Base-by-base conservation (phyloP, 2,113 vertebrate genomes). In the Probosciger aterrimus region DNA sequence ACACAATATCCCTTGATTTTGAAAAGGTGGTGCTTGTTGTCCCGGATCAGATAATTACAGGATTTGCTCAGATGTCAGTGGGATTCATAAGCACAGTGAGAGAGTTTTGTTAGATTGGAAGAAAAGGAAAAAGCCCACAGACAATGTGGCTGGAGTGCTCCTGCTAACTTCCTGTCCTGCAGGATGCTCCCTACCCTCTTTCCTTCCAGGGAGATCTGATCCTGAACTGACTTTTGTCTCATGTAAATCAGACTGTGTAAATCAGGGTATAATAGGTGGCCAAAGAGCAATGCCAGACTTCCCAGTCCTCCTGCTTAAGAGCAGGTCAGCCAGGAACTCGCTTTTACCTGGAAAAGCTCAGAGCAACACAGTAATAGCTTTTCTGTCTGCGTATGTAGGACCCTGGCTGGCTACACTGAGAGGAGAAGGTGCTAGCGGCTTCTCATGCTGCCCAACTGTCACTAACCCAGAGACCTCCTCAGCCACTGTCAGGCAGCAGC, bases 41-140 rank as follows among this genome's bases (percentile, higher is more conserved):
- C 14, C 14, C 33, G 69, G 43, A 11, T 47, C 11, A 4, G 41
- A n/a, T 46, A 82, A 64, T 28, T 37, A 27, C 2, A 1, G 16
- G 30, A 31, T 82, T 82, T 92, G 6, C 39, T 64, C 15, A 70
- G 15, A 43, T 4, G 5, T 39, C 0, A 0, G 14, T 44, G 43
- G 25, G 43, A 41, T 69, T 80, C 53, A 19, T 22, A 11, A 28
- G 37, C 1, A 1, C 16, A 37, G 7, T 31, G 14, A 63, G 18
- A 43, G 18, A 59, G 33, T 62, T 76, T 24, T 63, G 2, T 22
- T 52, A 39, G 27, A 73, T 4, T 33, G 2, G n/a, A 59, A 65
- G 41, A 69, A 67, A 52, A 23, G 5, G 37, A 44, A 57, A 80
- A 37, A 88, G 33, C 10, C 22, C 49, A 46, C 46, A 50, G 30